Conservation (phyloP, 2,113 vertebrate species). For the Haplochromis burtoni region DNA sequence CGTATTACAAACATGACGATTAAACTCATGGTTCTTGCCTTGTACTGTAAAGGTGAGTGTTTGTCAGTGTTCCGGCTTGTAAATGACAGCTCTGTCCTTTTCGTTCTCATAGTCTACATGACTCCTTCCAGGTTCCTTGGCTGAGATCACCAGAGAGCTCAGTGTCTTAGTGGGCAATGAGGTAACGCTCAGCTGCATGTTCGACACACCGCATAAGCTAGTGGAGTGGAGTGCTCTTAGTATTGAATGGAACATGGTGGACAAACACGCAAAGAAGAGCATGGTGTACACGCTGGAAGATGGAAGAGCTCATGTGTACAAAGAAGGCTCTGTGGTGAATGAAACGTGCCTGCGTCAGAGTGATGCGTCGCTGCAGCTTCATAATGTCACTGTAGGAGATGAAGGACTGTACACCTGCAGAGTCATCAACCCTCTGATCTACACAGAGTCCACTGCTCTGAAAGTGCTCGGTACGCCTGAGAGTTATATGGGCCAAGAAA, state of each 20-base stretch:
- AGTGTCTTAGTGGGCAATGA: not conserved
- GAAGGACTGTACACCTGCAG: conserved; percentile 58
- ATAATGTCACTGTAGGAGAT: conserved; percentile 33
- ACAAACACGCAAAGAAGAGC: not conserved
- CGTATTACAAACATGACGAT: not conserved
- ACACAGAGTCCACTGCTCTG: conserved; percentile 11
- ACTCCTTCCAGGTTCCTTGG: not conserved
- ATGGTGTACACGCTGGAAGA: conserved; percentile 41
- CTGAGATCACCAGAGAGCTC: not conserved
- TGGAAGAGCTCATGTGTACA: not conserved
- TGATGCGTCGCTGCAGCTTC: conserved; percentile 44
- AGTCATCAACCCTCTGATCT: conserved; percentile 32
- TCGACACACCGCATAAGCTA: not conserved
- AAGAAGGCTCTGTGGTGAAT: conserved; percentile 14
- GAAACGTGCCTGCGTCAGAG: not conserved
- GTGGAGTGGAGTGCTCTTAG: conserved; percentile 3
- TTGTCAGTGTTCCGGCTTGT: not conserved
- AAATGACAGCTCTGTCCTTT: not conserved
- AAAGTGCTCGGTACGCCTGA: conserved; percentile 44
- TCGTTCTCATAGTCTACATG: not conserved
- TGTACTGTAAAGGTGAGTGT: conserved; percentile 4
- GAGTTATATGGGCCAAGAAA: not conserved
- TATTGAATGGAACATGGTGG: conserved; percentile 25
- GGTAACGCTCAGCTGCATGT: conserved; percentile 39
- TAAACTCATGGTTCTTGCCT: not conserved